phyloP scores from a whole-genome alignment of 2,797 vertebrate species.

The Tadarida brasiliensis region DNA sequence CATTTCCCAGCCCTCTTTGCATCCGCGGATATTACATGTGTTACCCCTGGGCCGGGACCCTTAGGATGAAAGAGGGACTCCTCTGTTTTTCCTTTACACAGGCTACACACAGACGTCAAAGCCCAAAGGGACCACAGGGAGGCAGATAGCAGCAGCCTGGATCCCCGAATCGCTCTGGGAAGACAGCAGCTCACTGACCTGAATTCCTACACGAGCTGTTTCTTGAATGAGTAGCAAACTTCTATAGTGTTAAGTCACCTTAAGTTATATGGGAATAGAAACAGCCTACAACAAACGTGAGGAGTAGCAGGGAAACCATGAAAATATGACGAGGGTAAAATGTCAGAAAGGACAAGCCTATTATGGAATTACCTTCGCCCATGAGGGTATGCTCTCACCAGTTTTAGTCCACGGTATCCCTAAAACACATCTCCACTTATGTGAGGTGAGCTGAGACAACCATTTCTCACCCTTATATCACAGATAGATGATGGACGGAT shows the following conservation, averaged over 20 bases:
- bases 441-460: not conserved
- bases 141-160: not conserved
- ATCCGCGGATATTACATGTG: not conserved
- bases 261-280: not conserved
- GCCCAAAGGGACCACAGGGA: not conserved
- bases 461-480: not conserved
- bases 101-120: not conserved
- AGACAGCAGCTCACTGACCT: fast-evolving
- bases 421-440: not conserved
- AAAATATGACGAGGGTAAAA: not conserved
- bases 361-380: fast-evolving
- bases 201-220: not conserved
- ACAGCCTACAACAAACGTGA: not conserved
- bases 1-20: not conserved
- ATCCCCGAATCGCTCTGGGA: not conserved
- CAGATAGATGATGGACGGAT: not conserved
- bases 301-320: not conserved
- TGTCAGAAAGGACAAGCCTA: not conserved
- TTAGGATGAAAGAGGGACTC: not conserved
- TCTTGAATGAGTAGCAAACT: not conserved
- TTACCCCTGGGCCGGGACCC: not conserved
- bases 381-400: not conserved
- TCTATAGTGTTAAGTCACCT: not conserved
- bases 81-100: not conserved
- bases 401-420: not conserved